Evolutionary conservation across 1,140 invertebrate species (phyloP), one percentile per base, ranked within the genome.

Genomic region (Cydia pomonella): DNA sequence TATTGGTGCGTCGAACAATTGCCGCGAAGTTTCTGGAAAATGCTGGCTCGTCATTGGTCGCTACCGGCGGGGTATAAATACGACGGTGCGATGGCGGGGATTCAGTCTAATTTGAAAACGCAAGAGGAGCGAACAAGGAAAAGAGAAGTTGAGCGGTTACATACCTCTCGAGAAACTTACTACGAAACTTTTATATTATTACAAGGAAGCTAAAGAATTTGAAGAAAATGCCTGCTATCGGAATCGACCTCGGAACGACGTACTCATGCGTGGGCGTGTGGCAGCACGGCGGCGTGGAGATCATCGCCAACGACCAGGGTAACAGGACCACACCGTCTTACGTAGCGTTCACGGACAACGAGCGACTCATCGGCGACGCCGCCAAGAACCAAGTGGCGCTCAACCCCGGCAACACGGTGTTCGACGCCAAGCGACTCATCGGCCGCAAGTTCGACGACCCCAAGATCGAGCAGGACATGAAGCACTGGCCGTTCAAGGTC

Each of bases 241-340:
- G 95, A 81, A 96, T 96, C 80, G 95, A 96, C 88, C 89, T 96
- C 82, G 96, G 96, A 16, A 66, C 63, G 63, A 66, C 63, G 63
- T 97, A 96, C 85, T 96, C 95, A 63, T 97, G 96, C 80, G 96
- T 97, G 23, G 96, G 95, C 73, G 96, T 97, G 6, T 97, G 94
- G 18, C 73, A 96, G 81, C 94, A 97, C 84, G 97, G 97, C 44
- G 96, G 97, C 84, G 97, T 98, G 3, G 97, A 98, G 86, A 98
- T 98, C 81, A 97, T 98, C 73, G 96, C 97, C 66, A 98, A 98
- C 82, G 96, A 98, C 84, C 97, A 97, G 90, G 97, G 97, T 12
- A 98, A 98, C 91, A 91, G 97, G 59, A 98, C 97, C 44, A 98
- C 97, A 25, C 97, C 97, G 1, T 96, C 95, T 75, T 98, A 97